A percentile compares a stretch with the other conserved stretches of the same genome.
Conservation (phyloP, 2,113 vertebrate genomes). For the Stegostoma tigrinum region DNA sequence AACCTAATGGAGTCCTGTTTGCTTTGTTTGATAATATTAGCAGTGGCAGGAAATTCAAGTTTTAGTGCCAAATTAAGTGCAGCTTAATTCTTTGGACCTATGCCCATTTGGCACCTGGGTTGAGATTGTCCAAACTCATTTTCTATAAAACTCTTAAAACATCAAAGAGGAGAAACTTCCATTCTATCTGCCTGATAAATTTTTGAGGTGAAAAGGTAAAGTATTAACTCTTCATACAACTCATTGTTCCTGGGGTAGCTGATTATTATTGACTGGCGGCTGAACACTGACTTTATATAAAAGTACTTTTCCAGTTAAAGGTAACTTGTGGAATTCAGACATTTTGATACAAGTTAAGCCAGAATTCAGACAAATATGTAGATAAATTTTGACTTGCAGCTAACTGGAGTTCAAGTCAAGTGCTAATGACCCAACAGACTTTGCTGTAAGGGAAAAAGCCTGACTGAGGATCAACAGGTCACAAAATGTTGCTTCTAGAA, state of each 20-base stretch:
- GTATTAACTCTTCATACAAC: not conserved
- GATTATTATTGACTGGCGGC: not conserved
- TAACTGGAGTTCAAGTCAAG: too few species aligned
- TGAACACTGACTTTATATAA: not conserved
- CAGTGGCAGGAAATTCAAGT: not conserved
- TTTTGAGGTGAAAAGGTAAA: not conserved
- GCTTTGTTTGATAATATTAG: not conserved
- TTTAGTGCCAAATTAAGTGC: not conserved
- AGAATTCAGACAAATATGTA: not conserved
- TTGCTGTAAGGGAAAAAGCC: not conserved
- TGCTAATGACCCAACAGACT: not conserved
- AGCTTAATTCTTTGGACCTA: not conserved
- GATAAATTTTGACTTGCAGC: not conserved
- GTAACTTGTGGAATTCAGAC: not conserved
- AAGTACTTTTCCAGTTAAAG: not conserved
- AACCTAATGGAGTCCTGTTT: not conserved
- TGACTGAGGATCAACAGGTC: not conserved
- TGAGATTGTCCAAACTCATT: not conserved
- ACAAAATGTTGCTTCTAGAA: not conserved
- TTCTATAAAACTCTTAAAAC: not conserved
- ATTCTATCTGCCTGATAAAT: not conserved
- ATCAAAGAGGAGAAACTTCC: not conserved
- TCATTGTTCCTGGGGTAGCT: not conserved
- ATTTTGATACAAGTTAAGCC: not conserved
- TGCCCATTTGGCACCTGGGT: not conserved